Base-by-base conservation (phyloP, 2,113 vertebrate genomes). In the Percopsis transmontana region DNA sequence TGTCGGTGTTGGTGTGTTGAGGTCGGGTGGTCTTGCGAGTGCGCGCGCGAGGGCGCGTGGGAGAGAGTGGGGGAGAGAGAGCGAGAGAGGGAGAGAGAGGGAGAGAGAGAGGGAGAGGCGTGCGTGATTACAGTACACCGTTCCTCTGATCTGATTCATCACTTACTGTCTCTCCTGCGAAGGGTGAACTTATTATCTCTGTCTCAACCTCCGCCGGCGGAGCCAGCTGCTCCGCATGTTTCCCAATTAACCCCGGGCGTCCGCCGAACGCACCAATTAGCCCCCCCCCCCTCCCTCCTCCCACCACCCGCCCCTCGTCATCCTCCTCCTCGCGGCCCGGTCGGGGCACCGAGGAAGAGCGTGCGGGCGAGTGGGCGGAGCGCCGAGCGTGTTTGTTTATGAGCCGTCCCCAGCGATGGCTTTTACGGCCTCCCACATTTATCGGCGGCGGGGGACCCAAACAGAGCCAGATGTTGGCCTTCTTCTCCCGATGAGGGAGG, bases 141-240 rank as follows among this genome's bases (percentile, higher is more conserved):
- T 81, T 89, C 80, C 87, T 91, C 87, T 89, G 86, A 90, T 89
- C 84, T 88, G 84, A 87, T 83, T 86, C 85, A 85, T 90, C 85
- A 75, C 79, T 72, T 72, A 81, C 84, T 73, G 84, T 86, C 85
- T 85, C 82, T 77, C 74, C 84, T 74, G 86, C 82, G 81, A 84
- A 79, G 85, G 82, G 71, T 82, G 88, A 88, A 89, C 88, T 89
- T 90, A 90, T 91, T 90, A 90, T 89, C 85, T 84, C 85, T 60
- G 84, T 84, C 82, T 90, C 79, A 73, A 82, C 86, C 87, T 87
- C 84, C 79, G 79, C 47, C 6, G 62, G 27, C 51, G 62, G 76
- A 87, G 87, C 85, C 87, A 91, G 89, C 82, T 90, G 89, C 85
- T 89, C 83, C 79, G 79, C 80, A 81, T 86, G 89, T 82, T 86